phyloP scores from a whole-genome alignment of 1,140 invertebrate species.

The Drosophila pectinifera region DNA sequence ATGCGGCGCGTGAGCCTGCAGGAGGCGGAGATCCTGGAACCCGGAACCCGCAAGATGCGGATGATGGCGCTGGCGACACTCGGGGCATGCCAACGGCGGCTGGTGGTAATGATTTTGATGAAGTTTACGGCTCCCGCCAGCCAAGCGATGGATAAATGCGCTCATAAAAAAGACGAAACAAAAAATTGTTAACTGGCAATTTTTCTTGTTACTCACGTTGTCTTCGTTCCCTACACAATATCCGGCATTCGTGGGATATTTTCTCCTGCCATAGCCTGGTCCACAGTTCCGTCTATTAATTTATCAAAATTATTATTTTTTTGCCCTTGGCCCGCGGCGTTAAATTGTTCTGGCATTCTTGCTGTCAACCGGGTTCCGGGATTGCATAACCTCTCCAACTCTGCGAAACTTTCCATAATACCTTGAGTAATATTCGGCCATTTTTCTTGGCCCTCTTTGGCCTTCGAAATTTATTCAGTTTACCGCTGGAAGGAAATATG shows the following conservation, averaged over 20 bases:
- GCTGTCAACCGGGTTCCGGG: conserved; percentile 26
- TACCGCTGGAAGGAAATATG: conserved; percentile 4
- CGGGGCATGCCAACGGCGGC: conserved; percentile 29
- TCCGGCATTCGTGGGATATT: conserved; percentile 57
- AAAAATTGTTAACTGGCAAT: conserved; percentile 80
- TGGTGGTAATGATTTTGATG: conserved; percentile 68
- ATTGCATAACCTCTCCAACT: conserved; percentile 5
- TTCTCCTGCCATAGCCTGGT: conserved; percentile 39
- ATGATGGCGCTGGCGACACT: conserved; percentile 46
- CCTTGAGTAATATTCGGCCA: conserved; percentile 38
- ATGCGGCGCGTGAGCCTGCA: conserved; percentile 46
- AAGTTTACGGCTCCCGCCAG: conserved; percentile 55
- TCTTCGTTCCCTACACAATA: conserved; percentile 41
- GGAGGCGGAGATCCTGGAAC: conserved; percentile 13
- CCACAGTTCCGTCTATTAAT: conserved; percentile 65
- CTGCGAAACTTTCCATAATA: conserved; percentile 27
- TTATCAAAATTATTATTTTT: conserved; percentile 71
- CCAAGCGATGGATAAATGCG: conserved; percentile 44
- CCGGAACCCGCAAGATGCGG: conserved; percentile 17
- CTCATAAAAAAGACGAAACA: conserved; percentile 49
- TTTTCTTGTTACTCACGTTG: conserved; percentile 48
- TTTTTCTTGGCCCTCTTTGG: not conserved
- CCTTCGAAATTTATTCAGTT: conserved; percentile 7
- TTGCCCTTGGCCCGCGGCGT: conserved; percentile 24
- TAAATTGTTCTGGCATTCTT: conserved; percentile 43